Evolutionary conservation across 2,113 vertebrate species (phyloP), one percentile per base, ranked within the genome.

Genomic region (Hippopotamus amphibius): DNA sequence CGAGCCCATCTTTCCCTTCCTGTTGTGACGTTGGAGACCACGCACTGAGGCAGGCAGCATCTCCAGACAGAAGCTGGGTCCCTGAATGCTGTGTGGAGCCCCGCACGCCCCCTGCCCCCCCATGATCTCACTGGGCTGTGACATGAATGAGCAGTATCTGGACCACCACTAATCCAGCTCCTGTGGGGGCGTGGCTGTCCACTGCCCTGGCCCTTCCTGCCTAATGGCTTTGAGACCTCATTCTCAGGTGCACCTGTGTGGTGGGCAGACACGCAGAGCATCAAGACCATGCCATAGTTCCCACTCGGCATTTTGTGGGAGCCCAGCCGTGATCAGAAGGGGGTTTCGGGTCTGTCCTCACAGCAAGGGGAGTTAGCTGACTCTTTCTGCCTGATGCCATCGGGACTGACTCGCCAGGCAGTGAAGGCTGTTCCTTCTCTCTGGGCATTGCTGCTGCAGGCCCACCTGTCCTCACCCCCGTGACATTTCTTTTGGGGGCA

Each of bases 301-400:
- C 46, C 30, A 3, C 10, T 53, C 0, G 5, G 46, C 5, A 28
- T 87, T 65, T 37, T 33, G 16, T 66, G 28, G 79, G 41, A 48
- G 33, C 12, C 86, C 5, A 26, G 1, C 33, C 48, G 30, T 22
- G 59, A 48, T 22, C 30, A 33, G 30, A 61, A 55, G n/a, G 21
- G 17, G 2, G 2, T 80, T 19, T 83, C 7, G n/a, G 26, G 16
- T 85, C 48, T 96, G 22, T 21, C 17, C 37, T 41, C 22, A 10
- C 1, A 19, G 37, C 14, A 17, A 21, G 4, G 1, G 17, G 15
- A 43, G 6, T 5, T 6, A 21, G 55, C 61, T 13, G 41, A 19
- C 5, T 1, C 53, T 50, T 7, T 87, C 28, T 81, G 33, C 65
- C 33, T 0, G 0, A 6, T 13, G 41, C 57, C 5, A 0, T 33